A percentile compares a stretch with the other conserved stretches of the same genome.
These are phyloP conservation scores for Ariolimax columbianus DNA, from an alignment of 2,888 invertebrate species.

Conservation along the genomic window DNA sequence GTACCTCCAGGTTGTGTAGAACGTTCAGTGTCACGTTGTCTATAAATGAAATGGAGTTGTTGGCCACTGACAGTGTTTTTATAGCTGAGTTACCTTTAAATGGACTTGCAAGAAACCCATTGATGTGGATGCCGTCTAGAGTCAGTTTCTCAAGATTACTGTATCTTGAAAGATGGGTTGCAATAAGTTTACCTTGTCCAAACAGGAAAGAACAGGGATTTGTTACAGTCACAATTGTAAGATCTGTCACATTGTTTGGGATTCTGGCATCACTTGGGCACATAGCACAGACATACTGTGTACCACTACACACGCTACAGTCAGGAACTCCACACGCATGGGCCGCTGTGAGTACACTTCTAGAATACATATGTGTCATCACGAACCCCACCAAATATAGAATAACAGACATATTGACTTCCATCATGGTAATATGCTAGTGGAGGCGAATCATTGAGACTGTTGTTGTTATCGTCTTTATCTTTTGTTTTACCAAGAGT, in stretches of 20 bases:
- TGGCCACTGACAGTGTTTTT: constrained; percentile 29
- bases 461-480: too few species aligned
- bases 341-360: not conserved
- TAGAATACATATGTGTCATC: not conserved
- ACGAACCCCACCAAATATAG: not conserved
- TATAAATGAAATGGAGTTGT: not conserved
- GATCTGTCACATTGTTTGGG: not conserved
- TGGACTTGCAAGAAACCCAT: not conserved
- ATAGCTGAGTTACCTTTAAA: not conserved
- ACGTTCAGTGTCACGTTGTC: not conserved
- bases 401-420: not conserved
- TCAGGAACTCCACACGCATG: not conserved
- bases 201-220: not conserved
- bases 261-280: not conserved
- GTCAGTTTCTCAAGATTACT: not conserved
- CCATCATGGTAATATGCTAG: not conserved
- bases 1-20: not conserved
- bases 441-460: too few species aligned
- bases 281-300: not conserved
- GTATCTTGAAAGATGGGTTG: not conserved
- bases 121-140: not conserved
- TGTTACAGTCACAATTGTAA: not conserved
- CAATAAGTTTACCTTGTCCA: not conserved
- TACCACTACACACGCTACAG: not conserved
- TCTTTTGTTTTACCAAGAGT: too few species aligned